A percentile compares a stretch with the other conserved stretches of the same genome.
phyloP scores from a whole-genome alignment of 2,888 invertebrate species.

The Maniola hyperantus region DNA sequence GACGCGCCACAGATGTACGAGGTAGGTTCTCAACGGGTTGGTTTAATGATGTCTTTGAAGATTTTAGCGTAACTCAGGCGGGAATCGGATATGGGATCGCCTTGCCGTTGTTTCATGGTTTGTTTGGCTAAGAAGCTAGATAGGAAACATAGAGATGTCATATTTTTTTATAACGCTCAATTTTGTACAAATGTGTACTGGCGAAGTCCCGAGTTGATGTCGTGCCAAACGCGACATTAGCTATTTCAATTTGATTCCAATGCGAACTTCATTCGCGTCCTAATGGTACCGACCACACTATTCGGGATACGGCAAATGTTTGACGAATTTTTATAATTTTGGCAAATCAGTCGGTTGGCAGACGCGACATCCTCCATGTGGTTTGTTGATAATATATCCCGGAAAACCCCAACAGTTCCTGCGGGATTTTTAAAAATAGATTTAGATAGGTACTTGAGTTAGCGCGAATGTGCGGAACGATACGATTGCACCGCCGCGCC shows the following conservation, averaged over 20 bases:
- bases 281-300: neutral
- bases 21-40: slow-evolving; percentile 26
- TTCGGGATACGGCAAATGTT: too few species aligned
- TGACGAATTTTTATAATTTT: too few species aligned
- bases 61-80: slow-evolving; percentile 45
- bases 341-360: too few species aligned
- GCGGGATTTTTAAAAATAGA: too few species aligned
- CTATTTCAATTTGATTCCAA: slow-evolving; percentile 72
- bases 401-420: too few species aligned
- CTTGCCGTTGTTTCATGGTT: slow-evolving; percentile 51
- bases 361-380: too few species aligned
- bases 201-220: slow-evolving; percentile 57
- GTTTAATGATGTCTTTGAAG: slow-evolving; percentile 57
- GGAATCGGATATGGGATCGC: slow-evolving; percentile 30
- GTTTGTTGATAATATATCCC: too few species aligned
- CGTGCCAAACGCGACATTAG: slow-evolving; percentile 70
- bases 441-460: too few species aligned
- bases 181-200: slow-evolving; percentile 55
- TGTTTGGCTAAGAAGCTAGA: slow-evolving; percentile 66
- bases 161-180: slow-evolving; percentile 60
- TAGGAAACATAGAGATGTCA: slow-evolving; percentile 54
- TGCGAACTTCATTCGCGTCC: slow-evolving; percentile 39
- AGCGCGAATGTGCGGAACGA: too few species aligned
- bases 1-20: slow-evolving; percentile 30
- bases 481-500: too few species aligned